Conservation (phyloP, 2,888 invertebrate genomes). For the Diadegma fenestrale region DNA sequence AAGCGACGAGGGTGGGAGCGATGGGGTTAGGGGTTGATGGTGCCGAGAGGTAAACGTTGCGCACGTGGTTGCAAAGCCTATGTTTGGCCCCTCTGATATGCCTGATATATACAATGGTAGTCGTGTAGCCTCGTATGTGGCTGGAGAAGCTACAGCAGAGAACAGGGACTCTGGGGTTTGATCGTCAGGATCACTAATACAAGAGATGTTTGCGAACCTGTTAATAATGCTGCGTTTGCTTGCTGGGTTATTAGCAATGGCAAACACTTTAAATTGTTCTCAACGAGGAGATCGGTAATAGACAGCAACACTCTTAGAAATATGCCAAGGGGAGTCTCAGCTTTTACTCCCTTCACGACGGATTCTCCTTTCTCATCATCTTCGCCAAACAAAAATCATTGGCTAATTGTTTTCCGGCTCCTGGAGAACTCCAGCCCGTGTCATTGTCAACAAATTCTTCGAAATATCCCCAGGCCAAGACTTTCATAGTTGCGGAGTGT, state of each 20-base stretch:
- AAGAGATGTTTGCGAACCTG: conserved; percentile 83
- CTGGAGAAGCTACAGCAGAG: conserved; percentile 49
- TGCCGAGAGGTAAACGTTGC: conserved; percentile 58
- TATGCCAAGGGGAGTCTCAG: conserved; percentile 35
- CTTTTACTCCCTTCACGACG: background rate
- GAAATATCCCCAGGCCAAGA: background rate
- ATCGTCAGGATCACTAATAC: conserved; percentile 81
- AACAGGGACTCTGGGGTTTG: conserved; percentile 70
- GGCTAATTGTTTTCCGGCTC: background rate
- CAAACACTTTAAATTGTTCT: conserved; percentile 83
- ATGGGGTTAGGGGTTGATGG: conserved; percentile 68
- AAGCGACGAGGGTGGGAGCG: conserved; percentile 81
- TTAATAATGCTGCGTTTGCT: conserved; percentile 84
- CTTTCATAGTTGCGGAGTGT: background rate
- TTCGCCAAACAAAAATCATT: background rate
- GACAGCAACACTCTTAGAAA: conserved; percentile 44
- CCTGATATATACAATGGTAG: conserved; percentile 21
- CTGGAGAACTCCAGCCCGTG: background rate
- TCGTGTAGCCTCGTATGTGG: conserved; percentile 17
- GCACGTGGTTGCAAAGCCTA: conserved; percentile 58
- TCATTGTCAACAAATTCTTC: background rate
- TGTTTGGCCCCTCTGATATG: conserved; percentile 56
- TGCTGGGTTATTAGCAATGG: conserved; percentile 83
- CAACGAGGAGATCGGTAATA: conserved; percentile 69
- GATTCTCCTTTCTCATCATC: background rate